Conservation (phyloP, 2,888 invertebrate genomes). For the Thecocarcelia acutangulata region DNA sequence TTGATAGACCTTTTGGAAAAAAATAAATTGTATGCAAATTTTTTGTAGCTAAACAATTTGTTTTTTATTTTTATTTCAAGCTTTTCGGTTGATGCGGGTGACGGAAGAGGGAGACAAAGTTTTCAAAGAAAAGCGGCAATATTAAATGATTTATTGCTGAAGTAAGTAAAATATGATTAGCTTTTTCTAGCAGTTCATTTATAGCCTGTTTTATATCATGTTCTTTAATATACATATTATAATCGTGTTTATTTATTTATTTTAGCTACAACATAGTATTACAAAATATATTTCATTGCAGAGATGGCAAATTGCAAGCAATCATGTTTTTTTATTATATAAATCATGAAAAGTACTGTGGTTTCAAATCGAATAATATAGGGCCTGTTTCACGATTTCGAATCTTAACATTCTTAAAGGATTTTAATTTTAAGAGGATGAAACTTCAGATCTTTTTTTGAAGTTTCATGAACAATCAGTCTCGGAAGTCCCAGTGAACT, state of each 20-base stretch:
- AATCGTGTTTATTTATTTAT: conserved; percentile 7
- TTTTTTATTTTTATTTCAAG: conserved; percentile 1
- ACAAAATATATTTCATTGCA: conserved; percentile 13
- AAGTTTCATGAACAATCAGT: no score
- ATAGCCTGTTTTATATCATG: conserved; percentile 39
- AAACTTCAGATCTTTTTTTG: no score
- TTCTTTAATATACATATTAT: conserved; percentile 35
- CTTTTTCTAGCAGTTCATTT: conserved; percentile 53
- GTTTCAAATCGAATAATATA: no score
- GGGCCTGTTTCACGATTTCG: no score
- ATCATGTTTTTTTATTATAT: no score
- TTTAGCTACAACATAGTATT: conserved; percentile 4
- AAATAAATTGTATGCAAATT: conserved; percentile 61
- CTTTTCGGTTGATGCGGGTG: background rate
- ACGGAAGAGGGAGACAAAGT: background rate
- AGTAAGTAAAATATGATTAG: conserved; percentile 66
- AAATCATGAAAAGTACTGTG: no score
- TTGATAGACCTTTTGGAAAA: conserved; percentile 30
- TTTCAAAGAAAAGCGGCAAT: conserved; percentile 35
- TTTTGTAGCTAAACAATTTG: conserved; percentile 62
- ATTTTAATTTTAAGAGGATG: no score
- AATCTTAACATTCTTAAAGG: no score
- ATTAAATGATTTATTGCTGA: conserved; percentile 66
- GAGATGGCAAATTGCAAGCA: no score
- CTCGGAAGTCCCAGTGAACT: no score